A percentile compares a stretch with the other conserved stretches of the same genome.
Conservation (phyloP, 2,888 invertebrate species). For the Acanthopleura granulata region DNA sequence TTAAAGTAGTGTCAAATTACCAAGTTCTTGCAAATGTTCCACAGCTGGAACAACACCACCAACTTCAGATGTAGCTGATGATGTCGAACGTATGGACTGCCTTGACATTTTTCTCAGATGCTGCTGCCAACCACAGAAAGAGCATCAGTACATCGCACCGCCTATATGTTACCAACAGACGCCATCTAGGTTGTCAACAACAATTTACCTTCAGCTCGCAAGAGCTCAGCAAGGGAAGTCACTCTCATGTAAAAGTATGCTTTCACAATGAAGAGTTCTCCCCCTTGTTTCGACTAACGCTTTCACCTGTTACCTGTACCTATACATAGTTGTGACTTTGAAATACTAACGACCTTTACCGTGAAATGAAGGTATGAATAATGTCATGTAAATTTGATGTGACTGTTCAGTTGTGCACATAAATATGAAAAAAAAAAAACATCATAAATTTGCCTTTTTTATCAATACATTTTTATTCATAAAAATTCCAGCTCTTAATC, state of each 20-base stretch:
- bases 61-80: slow-evolving; percentile 38
- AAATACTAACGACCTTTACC: too few relatives aligned
- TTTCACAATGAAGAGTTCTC: background rate
- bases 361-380: too few relatives aligned
- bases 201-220: background rate
- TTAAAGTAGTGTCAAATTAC: slow-evolving; percentile 31
- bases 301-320: background rate
- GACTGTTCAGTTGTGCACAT: too few relatives aligned
- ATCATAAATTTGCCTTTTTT: too few relatives aligned
- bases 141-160: background rate
- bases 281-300: background rate
- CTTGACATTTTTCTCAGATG: background rate
- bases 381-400: too few relatives aligned
- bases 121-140: background rate
- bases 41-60: slow-evolving; percentile 51
- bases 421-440: too few relatives aligned
- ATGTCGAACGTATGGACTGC: slow-evolving; percentile 1
- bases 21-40: slow-evolving; percentile 52
- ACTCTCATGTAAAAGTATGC: background rate
- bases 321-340: too few relatives aligned
- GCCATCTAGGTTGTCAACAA: slow-evolving; percentile 5
- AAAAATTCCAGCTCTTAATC: too few relatives aligned
- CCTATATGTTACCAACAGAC: background rate
- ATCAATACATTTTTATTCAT: too few relatives aligned
- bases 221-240: background rate